These are phyloP conservation scores for Glaucopsyche alexis DNA, from an alignment of 2,888 invertebrate genomes.

Conservation along the genomic window DNA sequence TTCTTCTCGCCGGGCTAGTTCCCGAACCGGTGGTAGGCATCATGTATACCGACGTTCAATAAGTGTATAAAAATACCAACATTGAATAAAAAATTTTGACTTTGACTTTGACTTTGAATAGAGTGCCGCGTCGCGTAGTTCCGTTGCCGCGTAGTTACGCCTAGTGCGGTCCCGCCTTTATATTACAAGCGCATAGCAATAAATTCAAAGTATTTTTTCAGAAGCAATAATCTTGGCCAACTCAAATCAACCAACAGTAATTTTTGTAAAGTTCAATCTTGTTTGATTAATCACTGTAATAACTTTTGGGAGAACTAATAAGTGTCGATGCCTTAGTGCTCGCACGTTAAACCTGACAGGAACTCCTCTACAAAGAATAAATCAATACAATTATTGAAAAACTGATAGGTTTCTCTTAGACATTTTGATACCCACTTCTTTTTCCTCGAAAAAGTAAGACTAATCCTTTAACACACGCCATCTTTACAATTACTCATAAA, in stretches of 20 bases:
- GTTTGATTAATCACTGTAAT: conserved; percentile 18
- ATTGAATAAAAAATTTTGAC: no score
- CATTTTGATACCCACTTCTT: neutral
- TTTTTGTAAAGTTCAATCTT: conserved; percentile 14
- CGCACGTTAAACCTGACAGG: neutral
- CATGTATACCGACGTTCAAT: no score
- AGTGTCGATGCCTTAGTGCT: neutral
- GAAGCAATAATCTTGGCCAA: neutral
- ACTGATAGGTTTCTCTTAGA: neutral
- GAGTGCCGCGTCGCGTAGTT: no score
- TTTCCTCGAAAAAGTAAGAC: neutral
- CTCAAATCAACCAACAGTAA: neutral
- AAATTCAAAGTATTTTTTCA: neutral
- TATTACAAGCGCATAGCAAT: neutral
- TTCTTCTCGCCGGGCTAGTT: no score
- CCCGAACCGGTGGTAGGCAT: no score
- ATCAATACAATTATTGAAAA: neutral
- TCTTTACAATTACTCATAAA: neutral
- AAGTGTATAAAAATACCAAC: no score
- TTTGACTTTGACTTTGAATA: no score
- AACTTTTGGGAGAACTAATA: conserved; percentile 2
- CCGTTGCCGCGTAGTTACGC: no score
- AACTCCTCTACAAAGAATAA: neutral
- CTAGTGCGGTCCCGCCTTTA: no score
- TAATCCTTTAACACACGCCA: neutral